Base-by-base conservation (phyloP, 2,113 vertebrate species). In the Benitochromis conjunctus region DNA sequence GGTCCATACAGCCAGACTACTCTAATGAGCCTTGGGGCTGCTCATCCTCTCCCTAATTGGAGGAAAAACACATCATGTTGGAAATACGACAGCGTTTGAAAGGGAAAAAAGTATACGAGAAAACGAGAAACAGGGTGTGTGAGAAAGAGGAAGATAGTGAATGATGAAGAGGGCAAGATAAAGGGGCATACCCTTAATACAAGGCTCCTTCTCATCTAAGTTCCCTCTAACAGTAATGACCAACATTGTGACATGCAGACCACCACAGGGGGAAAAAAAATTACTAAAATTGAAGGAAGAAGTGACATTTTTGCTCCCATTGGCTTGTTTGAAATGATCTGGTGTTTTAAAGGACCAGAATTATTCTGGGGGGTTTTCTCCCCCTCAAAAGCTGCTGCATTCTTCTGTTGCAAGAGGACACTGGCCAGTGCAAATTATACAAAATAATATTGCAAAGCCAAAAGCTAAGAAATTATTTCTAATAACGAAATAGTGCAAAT, bases 21-120 rank as follows among this genome's bases (percentile, higher is more conserved):
- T 56, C 86, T 95, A 94, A 94, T 92, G 93, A 94, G 92, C 77
- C 83, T 88, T 21, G 83, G 66, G 85, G 83, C 84, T 83, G 81
- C 79, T 93, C 82, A 74, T 89, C 89, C 85, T 82, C 82, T 81
- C 60, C 82, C 82, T 95, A 95, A 94, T 92, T 94, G 91, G 90
- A 78, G 29, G 89, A 89, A 91, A 95, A 91, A 93, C 76, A 94
- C 38, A 92, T 88, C 86, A 82, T 71, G 81, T 91, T 88, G 26
- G 77, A 80, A 90, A 87, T 69, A 86, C 57, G 78, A 91, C 53
- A 84, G 54, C 41, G 12, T 88, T 88, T 91, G 82, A 91, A 92
- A 91, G 18, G 29, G 21, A 54, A 74, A 78, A 81, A 84, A 55
- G 43, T 41, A 38, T 62, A 2, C 36, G 26, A 84, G 41, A 79